Evolutionary conservation across 2,797 vertebrate genomes (phyloP).

Genomic region (Rhincodon typus): DNA sequence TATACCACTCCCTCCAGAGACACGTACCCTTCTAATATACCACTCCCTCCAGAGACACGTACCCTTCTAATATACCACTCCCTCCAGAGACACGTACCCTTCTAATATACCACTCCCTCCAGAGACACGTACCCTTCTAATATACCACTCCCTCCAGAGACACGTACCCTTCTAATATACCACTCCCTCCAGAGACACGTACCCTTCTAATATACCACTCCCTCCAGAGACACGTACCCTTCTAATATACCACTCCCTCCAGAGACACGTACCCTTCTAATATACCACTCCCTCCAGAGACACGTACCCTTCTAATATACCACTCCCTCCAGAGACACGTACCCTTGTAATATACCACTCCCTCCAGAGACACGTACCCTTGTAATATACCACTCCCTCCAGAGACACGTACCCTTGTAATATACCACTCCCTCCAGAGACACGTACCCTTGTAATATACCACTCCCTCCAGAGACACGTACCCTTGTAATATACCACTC

Average conservation of each 20-base stretch:
- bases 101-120: not conserved
- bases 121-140: not conserved
- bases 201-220: not conserved
- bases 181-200: not conserved
- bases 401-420: not conserved
- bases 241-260: too few relatives aligned
- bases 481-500: too few relatives aligned
- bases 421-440: not conserved
- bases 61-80: not conserved
- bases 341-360: not conserved
- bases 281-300: not conserved
- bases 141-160: too few relatives aligned
- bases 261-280: not conserved
- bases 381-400: not conserved
- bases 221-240: too few relatives aligned
- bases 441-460: not conserved
- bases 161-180: not conserved
- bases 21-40: not conserved
- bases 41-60: not conserved
- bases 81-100: not conserved
- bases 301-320: not conserved
- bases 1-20: not conserved
- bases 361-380: too few relatives aligned
- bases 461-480: too few relatives aligned
- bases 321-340: not conserved